Evolutionary conservation across 2,888 invertebrate genomes (phyloP).

Genomic region (Melinaea menophilus): DNA sequence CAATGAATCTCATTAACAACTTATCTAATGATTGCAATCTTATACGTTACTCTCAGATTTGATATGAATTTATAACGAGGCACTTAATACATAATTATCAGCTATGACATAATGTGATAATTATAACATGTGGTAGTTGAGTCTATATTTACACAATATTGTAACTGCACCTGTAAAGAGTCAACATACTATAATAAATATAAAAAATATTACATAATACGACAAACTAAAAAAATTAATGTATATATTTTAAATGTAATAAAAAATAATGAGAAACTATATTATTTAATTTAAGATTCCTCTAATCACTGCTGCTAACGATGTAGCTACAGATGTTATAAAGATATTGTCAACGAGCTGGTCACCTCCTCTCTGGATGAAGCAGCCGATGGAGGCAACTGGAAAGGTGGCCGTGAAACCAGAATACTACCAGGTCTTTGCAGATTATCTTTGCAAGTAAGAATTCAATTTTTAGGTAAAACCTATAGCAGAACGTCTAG

Average conservation of each 20-base stretch:
- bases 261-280: background rate
- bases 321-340: background rate
- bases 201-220: background rate
- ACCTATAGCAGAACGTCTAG: background rate
- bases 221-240: background rate
- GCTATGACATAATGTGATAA: too few relatives aligned
- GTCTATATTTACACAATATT: too few relatives aligned
- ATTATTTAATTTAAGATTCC: conserved; percentile 1
- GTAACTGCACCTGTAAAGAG: too few relatives aligned
- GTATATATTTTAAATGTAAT: background rate
- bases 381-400: background rate
- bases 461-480: background rate
- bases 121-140: too few relatives aligned
- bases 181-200: background rate
- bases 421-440: background rate
- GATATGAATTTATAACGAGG: too few relatives aligned
- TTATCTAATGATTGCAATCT: too few relatives aligned
- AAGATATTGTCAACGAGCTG: background rate
- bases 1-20: too few relatives aligned
- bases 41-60: too few relatives aligned
- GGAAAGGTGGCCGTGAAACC: background rate
- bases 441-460: conserved; percentile 4
- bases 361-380: conserved; percentile 1
- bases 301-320: background rate
- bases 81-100: too few relatives aligned